These are phyloP conservation scores for Apodemus speciosus DNA, from an alignment of 2,113 vertebrate species.

Conservation along the genomic window DNA sequence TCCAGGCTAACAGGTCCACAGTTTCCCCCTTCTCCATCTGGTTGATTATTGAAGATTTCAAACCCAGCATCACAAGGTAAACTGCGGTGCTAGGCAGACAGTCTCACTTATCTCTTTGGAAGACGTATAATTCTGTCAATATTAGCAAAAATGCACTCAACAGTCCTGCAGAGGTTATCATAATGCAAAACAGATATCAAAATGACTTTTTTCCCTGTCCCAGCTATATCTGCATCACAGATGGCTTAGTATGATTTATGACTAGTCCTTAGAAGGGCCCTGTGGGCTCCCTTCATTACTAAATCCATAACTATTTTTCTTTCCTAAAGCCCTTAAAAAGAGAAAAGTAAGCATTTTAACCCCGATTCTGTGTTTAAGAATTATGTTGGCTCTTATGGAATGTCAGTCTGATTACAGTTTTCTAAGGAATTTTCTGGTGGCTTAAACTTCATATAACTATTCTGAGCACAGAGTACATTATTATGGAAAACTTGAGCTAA, in stretches of 20 bases:
- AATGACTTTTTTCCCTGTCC: conserved; percentile 56
- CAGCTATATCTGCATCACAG: conserved; percentile 49
- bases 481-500: conserved; percentile 47
- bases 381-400: conserved; percentile 13
- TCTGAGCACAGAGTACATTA: conserved; percentile 52
- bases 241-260: conserved; percentile 68
- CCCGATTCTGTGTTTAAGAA: conserved; percentile 12
- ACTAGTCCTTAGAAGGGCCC: conserved; percentile 50
- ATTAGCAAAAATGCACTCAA: conserved; percentile 68
- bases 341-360: conserved; percentile 61
- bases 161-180: conserved; percentile 56
- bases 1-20: not conserved
- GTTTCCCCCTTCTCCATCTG: not conserved
- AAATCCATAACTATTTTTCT: conserved; percentile 56
- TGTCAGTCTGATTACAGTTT: conserved; percentile 43
- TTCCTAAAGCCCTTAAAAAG: conserved; percentile 52
- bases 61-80: not conserved
- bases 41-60: not conserved
- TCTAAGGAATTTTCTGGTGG: conserved; percentile 47
- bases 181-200: conserved; percentile 68
- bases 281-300: conserved; percentile 43
- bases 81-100: not conserved
- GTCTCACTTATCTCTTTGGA: conserved; percentile 46
- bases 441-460: conserved; percentile 43
- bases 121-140: conserved; percentile 60